Base-by-base conservation (phyloP, 2,113 vertebrate species). In the Pelecanoides urinatrix region DNA sequence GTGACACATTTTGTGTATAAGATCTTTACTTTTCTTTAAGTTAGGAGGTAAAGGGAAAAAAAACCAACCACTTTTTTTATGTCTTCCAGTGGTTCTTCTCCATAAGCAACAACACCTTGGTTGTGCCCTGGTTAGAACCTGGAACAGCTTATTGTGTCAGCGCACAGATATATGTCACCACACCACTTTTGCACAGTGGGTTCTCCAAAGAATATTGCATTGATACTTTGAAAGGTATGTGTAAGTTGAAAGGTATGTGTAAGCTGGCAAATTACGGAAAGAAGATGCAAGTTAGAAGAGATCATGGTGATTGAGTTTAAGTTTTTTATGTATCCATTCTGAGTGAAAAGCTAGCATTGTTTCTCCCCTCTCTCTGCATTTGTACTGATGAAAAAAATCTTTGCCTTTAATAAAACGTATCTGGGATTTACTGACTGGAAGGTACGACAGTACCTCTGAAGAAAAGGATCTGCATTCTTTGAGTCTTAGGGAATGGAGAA, bases 121-220 rank as follows among this genome's bases (percentile, higher is more conserved):
- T 92, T 40, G 86, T 98, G 59, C 82, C 94, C 23, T 86, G 95
- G 78, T 94, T 99, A 96, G 97, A 98, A 19, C 97, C 97, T 3
- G 93, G 95, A 88, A 98, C 98, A 5, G 66, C 58, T 56, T 98
- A 98, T 49, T 99, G 99, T 42, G 45, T 99, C 55, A 98, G 81
- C 0, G 98, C 97, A 56, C 93, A 91, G 76, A 94, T 98, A 50
- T 70, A 88, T 4, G 74, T 98, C 55, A 92, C 91, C 5, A 96
- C 95, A 21, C 94, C 95, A 8, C 58, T 88, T 72, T 34, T 97
- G 87, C 36, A 72, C 18, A 80, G 94, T 58, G 79, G 7, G 16
- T 95, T 97, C 75, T 98, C 98, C 13, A 84, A 98, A 84, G 93
- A 95, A 44, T 52, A 91, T 16, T 98, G 98, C 86, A 55, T 97